Evolutionary conservation across 2,888 invertebrate species (phyloP).

Genomic region (Stegophylla sp.): DNA sequence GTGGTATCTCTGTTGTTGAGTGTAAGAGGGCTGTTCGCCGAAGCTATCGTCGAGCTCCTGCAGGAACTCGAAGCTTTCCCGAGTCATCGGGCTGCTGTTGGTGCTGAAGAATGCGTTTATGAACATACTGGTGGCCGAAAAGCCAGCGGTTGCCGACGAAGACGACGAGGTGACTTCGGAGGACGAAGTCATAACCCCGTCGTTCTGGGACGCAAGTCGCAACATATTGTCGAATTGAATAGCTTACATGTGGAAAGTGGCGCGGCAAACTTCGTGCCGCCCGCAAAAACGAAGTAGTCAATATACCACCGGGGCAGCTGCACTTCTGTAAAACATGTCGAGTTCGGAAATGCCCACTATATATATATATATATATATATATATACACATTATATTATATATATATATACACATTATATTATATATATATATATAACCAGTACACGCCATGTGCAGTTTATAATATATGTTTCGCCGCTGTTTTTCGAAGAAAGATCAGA

Average conservation of each 20-base stretch:
- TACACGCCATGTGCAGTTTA: neutral
- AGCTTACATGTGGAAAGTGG: neutral
- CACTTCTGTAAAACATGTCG: slow-evolving; percentile 5
- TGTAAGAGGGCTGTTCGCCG: slow-evolving; percentile 44
- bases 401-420: slow-evolving; percentile 10
- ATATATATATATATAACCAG: no score
- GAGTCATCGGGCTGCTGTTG: slow-evolving; percentile 67
- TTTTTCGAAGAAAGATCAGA: neutral
- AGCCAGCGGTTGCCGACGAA: slow-evolving; percentile 68
- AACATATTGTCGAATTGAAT: slow-evolving; percentile 11
- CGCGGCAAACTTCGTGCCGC: neutral
- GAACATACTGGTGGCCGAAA: slow-evolving; percentile 75
- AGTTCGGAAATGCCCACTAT: slow-evolving; percentile 27
- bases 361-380: neutral
- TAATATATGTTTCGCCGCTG: slow-evolving; percentile 46
- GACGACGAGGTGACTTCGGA: slow-evolving; percentile 78
- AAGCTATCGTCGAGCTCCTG: slow-evolving; percentile 57
- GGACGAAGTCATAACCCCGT: slow-evolving; percentile 64
- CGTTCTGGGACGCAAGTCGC: slow-evolving; percentile 52
- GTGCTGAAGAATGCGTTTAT: slow-evolving; percentile 84
- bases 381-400: no score
- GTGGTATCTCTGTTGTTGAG: slow-evolving; percentile 26
- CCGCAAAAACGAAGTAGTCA: neutral
- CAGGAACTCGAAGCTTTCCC: slow-evolving; percentile 63
- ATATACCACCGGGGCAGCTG: neutral